A percentile compares a stretch with the other conserved stretches of the same genome.
Evolutionary conservation across 2,888 invertebrate genomes (phyloP).

Genomic region (Isoperla grammatica): DNA sequence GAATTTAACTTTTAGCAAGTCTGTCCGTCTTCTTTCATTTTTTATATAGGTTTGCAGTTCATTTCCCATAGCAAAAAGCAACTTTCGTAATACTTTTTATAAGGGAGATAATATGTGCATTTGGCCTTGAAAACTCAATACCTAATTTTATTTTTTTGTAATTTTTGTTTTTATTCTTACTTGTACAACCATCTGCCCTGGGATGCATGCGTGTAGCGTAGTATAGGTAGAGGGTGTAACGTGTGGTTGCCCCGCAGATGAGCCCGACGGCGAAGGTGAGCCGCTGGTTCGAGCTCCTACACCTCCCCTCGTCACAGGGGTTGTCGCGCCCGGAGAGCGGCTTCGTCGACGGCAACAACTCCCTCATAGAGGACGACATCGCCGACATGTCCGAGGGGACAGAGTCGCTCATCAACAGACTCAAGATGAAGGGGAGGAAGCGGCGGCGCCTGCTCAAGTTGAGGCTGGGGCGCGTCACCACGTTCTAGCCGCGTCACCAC

Average conservation of each 20-base stretch:
- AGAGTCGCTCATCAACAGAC: slow-evolving; percentile 56
- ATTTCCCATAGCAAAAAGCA: too few relatives aligned
- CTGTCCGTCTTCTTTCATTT: too few relatives aligned
- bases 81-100: too few relatives aligned
- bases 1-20: too few relatives aligned
- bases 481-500: slow-evolving; percentile 46
- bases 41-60: too few relatives aligned
- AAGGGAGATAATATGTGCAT: too few relatives aligned
- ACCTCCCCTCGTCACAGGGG: slow-evolving; percentile 47
- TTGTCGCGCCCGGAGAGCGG: slow-evolving; percentile 69
- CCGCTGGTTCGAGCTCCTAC: slow-evolving; percentile 72
- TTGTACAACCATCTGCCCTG: too few relatives aligned
- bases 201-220: too few relatives aligned
- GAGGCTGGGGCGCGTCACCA: slow-evolving; percentile 66
- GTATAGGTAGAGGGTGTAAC: too few relatives aligned
- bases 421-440: slow-evolving; percentile 51
- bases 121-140: too few relatives aligned
- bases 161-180: too few relatives aligned
- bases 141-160: too few relatives aligned
- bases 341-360: slow-evolving; percentile 60
- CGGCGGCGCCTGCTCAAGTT: slow-evolving; percentile 62
- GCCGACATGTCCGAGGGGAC: slow-evolving; percentile 61
- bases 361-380: slow-evolving; percentile 46
- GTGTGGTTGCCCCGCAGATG: slow-evolving; percentile 57
- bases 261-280: slow-evolving; percentile 73